These are phyloP conservation scores for Drosophila pegasa DNA, from an alignment of 2,888 invertebrate genomes.

Conservation along the genomic window DNA sequence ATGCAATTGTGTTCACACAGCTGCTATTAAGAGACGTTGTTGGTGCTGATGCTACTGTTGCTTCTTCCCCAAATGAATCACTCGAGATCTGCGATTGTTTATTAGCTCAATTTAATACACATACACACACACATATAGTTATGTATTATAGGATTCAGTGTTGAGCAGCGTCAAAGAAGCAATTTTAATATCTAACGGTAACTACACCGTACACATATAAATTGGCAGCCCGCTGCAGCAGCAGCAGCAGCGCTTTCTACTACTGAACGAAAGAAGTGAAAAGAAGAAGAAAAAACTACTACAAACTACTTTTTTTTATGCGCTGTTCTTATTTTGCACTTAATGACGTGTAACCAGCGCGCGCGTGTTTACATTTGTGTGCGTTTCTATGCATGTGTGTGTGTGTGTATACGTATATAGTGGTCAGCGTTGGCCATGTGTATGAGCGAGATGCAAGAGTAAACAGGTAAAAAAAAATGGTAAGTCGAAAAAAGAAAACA, in stretches of 20 bases:
- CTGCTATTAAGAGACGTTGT: slow-evolving; percentile 38
- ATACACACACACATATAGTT: not conserved
- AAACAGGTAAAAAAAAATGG: slow-evolving; percentile 64
- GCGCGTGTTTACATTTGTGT: slow-evolving; percentile 66
- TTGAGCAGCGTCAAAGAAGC: slow-evolving; percentile 18
- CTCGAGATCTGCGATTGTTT: slow-evolving; percentile 43
- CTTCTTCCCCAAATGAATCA: slow-evolving; percentile 46
- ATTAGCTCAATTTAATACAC: slow-evolving; percentile 37
- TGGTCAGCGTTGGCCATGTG: slow-evolving; percentile 44
- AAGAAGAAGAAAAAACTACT: slow-evolving; percentile 35
- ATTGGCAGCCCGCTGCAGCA: slow-evolving; percentile 32
- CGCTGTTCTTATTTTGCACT: slow-evolving; percentile 75
- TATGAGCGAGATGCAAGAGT: slow-evolving; percentile 58
- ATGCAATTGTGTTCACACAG: slow-evolving; percentile 38
- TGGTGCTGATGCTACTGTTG: slow-evolving; percentile 4
- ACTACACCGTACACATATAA: slow-evolving; percentile 11
- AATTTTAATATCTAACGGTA: slow-evolving; percentile 31
- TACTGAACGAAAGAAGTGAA: slow-evolving; percentile 24
- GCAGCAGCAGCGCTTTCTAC: slow-evolving; percentile 39
- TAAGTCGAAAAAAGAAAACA: slow-evolving; percentile 63
- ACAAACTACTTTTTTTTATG: slow-evolving; percentile 53
- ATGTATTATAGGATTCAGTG: slow-evolving; percentile 7
- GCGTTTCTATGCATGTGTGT: slow-evolving; percentile 36
- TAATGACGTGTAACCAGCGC: slow-evolving; percentile 74
- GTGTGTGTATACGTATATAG: slow-evolving; percentile 21